Base-by-base conservation (phyloP, 2,888 invertebrate genomes). In the Punctoribates punctum region DNA sequence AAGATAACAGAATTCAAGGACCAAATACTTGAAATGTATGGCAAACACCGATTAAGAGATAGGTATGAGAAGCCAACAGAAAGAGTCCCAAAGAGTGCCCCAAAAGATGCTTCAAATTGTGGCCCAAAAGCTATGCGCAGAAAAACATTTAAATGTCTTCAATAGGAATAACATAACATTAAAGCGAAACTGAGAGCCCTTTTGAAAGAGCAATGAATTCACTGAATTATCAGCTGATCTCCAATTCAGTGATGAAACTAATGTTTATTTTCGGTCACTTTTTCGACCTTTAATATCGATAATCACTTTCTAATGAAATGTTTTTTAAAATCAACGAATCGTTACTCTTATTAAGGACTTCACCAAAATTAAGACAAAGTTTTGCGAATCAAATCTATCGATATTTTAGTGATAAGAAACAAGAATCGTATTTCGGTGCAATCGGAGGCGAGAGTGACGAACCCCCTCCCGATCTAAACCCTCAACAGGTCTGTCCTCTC, bases 401-500 rank as follows among this genome's bases (percentile, higher is more conserved):
- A n/a, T 65, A 17, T 34, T 65, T 34, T 70, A 70, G 70, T 20
- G 46, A 70, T 23, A 38, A 42, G 9, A 70, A 70, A 42, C 42
- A 20, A 20, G 77, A 78, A 48, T 78, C 78, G 15, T 78, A 78
- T 73, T 78, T 78, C 34, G 27, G 77, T 46, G 76, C 78, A 25
- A 78, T 78, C 25, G 78, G 78, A n/a, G 78, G 77, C 17, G 25
- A 73, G 25, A 46, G 62, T 0, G 77, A 77, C 46, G 74, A 73
- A 29, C 72, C 72, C n/a, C 78, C 78, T 17, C 78, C 77, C 15
- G 73, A 77, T 51, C 51, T 78, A 15, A 77, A 46, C 15, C 57
- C 74, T 11, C 54, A 77, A 67, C 78, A 78, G 67, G 78, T 78
- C 27, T 60, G 73, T 46, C 8, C 27, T 60, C 60, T 46, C 8